Base-by-base conservation (phyloP, 2,797 vertebrate species). In the Pangasius macronema region DNA sequence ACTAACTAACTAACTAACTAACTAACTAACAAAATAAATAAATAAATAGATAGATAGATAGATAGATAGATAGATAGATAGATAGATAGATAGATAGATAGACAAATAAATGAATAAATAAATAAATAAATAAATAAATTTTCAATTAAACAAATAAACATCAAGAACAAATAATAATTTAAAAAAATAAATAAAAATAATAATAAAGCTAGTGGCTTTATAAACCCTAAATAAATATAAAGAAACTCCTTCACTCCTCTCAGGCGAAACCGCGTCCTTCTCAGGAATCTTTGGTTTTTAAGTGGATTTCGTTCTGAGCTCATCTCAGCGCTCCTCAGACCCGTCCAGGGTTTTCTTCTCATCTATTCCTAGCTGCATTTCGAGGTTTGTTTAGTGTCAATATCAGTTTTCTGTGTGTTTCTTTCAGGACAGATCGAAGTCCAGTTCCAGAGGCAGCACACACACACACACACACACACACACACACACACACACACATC, bases 391-490 rank as follows among this genome's bases (percentile, higher is more conserved):
- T 77, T 53, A 53, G 49, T 20, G 27, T 49, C 72, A 75, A 3
- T 75, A 49, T 75, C 72, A 51, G 73, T 20, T 79, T 79, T 55
- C 75, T 20, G 1, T 77, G 13, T 55, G n/a, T 22, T 33, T 79
- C 30, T 55, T 79, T 77, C 75, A 76, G 18, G 46, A 76, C 24
- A 3, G 46, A 55, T 79, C 0, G 30, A 53, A 22, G 1, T 79
- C n/a, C 49, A 36, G 49, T 8, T 55, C 75, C 75, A 77, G 49
- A 77, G 42, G 42, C 72, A 75, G 5, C 46, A 53, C 27, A 16
- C 42, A 76, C 68, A 72, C 68, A 72, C 68, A 72, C 68, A 72
- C 68, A 72, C 68, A 70, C 68, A 70, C 68, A 68, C 67, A 70
- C 67, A 39, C 39, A 42, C 70, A 27, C 8, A 73, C 22, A 73